These are phyloP conservation scores for Cheracebus regulus DNA, from an alignment of 2,797 vertebrate species.

Conservation along the genomic window DNA sequence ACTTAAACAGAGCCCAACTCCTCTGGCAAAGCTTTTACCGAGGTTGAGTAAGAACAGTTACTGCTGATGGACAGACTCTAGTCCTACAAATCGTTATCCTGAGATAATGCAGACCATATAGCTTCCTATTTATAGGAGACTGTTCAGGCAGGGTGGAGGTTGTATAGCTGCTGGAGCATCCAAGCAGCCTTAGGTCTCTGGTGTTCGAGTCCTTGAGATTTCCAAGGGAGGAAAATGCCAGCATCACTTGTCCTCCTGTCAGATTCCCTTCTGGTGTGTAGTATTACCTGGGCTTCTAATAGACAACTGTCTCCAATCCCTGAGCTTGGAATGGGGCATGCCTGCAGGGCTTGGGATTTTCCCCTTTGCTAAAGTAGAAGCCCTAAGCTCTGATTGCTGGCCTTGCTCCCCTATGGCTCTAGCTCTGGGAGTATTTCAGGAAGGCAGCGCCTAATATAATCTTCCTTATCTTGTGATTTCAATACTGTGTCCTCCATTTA, in stretches of 20 bases:
- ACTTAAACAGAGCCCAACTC: neutral
- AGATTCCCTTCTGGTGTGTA: neutral
- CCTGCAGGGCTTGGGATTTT: neutral
- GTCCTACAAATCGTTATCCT: neutral
- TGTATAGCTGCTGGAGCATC: neutral
- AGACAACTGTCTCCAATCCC: neutral
- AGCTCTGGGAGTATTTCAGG: constrained; percentile 20
- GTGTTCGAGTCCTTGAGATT: neutral
- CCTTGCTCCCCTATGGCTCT: neutral
- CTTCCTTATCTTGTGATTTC: constrained; percentile 42
- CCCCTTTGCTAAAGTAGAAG: constrained; percentile 37
- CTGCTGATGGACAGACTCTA: neutral
- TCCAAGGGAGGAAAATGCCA: neutral
- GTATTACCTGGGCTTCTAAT: neutral
- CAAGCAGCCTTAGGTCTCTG: neutral
- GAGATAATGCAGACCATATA: neutral
- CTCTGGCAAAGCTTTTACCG: neutral
- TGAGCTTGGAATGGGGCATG: neutral
- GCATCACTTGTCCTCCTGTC: neutral
- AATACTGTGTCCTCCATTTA: constrained; percentile 18
- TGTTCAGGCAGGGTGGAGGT: neutral
- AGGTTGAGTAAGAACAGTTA: neutral
- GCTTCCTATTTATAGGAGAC: neutral
- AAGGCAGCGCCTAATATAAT: constrained; percentile 61
- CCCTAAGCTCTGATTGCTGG: constrained; percentile 22